Percentiles rank a stretch among this genome's conserved stretches.
These are phyloP conservation scores for Remorina albescens DNA, from an alignment of 2,797 vertebrate genomes.

Conservation along the genomic window DNA sequence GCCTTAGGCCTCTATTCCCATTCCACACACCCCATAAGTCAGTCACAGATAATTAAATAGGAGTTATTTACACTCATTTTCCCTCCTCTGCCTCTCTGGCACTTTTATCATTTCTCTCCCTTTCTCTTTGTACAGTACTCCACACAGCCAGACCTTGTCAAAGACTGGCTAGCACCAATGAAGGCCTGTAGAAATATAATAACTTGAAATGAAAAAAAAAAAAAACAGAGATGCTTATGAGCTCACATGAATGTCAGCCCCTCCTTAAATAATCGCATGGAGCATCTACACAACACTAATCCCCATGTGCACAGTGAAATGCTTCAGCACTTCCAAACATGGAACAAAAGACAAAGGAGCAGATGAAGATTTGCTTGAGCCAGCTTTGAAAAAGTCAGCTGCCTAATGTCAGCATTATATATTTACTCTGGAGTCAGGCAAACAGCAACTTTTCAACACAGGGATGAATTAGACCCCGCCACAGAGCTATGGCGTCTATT, in stretches of 20 bases:
- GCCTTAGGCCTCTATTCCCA: constrained; percentile 83
- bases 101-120: constrained; percentile 81
- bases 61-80: constrained; percentile 87
- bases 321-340: constrained; percentile 65
- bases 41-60: constrained; percentile 89
- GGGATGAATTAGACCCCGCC: constrained; percentile 72
- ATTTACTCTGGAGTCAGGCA: constrained; percentile 75
- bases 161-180: constrained; percentile 71
- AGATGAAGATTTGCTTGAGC: constrained; percentile 64
- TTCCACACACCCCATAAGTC: constrained; percentile 89
- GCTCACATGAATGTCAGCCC: constrained; percentile 76
- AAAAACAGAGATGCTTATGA: constrained; percentile 65
- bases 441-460: constrained; percentile 76
- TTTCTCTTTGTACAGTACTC: constrained; percentile 74
- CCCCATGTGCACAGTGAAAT: constrained; percentile 59
- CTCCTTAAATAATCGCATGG: constrained; percentile 78
- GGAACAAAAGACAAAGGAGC: constrained; percentile 68
- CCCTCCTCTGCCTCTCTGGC: constrained; percentile 77
- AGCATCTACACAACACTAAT: constrained; percentile 66
- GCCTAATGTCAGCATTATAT: constrained; percentile 74
- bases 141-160: constrained; percentile 72
- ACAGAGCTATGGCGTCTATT: constrained; percentile 73
- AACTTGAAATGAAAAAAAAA: constrained; percentile 39
- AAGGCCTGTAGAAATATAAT: constrained; percentile 65
- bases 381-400: constrained; percentile 71